Evolutionary conservation across 2,113 vertebrate genomes (phyloP).

Genomic region (Pycnonotus jocosus): DNA sequence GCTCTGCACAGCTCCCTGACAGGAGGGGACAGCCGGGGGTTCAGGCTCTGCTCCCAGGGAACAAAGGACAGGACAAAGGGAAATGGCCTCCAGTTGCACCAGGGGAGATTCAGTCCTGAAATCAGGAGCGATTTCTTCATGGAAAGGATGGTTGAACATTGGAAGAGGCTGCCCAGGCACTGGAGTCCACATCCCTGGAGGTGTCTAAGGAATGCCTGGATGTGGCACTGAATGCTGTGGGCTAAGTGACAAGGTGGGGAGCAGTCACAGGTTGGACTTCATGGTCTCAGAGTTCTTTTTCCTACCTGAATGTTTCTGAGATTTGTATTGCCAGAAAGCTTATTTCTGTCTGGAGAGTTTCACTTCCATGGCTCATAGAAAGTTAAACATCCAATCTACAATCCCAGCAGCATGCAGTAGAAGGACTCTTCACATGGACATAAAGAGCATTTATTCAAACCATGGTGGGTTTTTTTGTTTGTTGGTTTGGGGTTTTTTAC

Average conservation of each 20-base stretch:
- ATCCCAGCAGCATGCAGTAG: fast-evolving
- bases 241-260: not conserved
- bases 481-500: not conserved
- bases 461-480: fast-evolving
- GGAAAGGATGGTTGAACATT: not conserved
- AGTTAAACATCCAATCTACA: not conserved
- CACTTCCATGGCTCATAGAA: not conserved
- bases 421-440: not conserved
- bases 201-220: not conserved
- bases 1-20: not conserved
- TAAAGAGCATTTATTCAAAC: not conserved
- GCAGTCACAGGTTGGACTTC: fast-evolving
- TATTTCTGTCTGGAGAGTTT: not conserved
- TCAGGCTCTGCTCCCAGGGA: not conserved
- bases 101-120: not conserved
- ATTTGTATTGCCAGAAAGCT: not conserved
- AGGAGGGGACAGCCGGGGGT: fast-evolving
- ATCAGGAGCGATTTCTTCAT: not conserved
- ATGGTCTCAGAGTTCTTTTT: not conserved
- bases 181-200: not conserved
- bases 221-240: fast-evolving
- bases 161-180: not conserved
- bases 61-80: not conserved
- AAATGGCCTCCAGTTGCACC: fast-evolving
- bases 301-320: not conserved